These are phyloP conservation scores for Holothuria scabra DNA, from an alignment of 53 echinoderm and acorn worm genomes.

Conservation along the genomic window DNA sequence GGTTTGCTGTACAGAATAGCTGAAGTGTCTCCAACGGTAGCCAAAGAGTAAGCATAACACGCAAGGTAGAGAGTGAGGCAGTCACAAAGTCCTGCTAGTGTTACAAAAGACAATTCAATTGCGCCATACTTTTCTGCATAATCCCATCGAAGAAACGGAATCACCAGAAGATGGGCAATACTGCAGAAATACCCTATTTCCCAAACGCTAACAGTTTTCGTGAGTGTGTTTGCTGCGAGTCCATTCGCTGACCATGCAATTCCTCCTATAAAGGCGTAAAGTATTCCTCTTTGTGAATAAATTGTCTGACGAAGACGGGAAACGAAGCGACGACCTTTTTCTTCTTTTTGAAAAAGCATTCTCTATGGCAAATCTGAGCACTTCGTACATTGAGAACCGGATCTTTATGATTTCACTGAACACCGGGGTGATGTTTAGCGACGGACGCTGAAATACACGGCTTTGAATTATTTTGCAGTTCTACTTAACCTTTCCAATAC, in stretches of 20 bases:
- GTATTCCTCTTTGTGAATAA: too few species aligned
- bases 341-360: too few species aligned
- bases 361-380: too few species aligned
- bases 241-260: background rate
- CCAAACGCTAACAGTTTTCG: slow-evolving; percentile 1
- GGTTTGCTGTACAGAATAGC: slow-evolving; percentile 29
- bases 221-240: background rate
- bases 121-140: background rate
- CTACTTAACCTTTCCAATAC: too few species aligned
- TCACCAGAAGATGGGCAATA: background rate
- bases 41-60: background rate
- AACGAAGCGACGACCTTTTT: too few species aligned
- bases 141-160: slow-evolving; percentile 10
- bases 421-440: too few species aligned
- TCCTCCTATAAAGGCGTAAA: too few species aligned
- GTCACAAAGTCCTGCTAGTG: background rate
- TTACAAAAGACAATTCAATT: background rate
- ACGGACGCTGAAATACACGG: too few species aligned
- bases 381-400: too few species aligned
- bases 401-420: too few species aligned
- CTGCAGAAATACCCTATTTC: background rate
- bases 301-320: too few species aligned
- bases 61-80: background rate
- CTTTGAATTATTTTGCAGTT: too few species aligned
- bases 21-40: slow-evolving; percentile 13